These are phyloP conservation scores for Resseliella maxima DNA, from an alignment of 2,888 invertebrate genomes.

Conservation along the genomic window DNA sequence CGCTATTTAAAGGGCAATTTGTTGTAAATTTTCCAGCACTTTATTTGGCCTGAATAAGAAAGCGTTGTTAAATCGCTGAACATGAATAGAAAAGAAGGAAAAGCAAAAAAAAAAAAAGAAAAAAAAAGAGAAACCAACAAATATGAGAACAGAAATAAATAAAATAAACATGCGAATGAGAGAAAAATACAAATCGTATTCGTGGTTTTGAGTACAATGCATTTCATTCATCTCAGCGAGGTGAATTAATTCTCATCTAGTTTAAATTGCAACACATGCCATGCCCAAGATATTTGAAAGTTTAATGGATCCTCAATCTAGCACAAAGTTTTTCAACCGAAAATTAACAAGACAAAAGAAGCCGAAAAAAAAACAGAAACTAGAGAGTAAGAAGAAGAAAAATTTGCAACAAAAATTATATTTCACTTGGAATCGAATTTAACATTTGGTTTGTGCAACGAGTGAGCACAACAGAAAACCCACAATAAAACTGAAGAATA, in stretches of 20 bases:
- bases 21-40: slow-evolving; percentile 43
- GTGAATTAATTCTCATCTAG: slow-evolving; percentile 41
- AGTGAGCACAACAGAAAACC: not conserved
- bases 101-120: not conserved
- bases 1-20: slow-evolving; percentile 53
- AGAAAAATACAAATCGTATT: too few relatives aligned
- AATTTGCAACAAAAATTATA: not conserved
- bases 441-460: not conserved
- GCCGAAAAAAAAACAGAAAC: too few relatives aligned
- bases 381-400: too few relatives aligned
- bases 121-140: not conserved
- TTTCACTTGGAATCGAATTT: not conserved
- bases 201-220: not conserved
- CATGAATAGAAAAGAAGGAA: not conserved
- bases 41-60: slow-evolving; percentile 45
- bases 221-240: not conserved
- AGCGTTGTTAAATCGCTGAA: not conserved
- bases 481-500: too few relatives aligned
- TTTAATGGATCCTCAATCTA: slow-evolving; percentile 6
- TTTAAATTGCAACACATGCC: slow-evolving; percentile 33
- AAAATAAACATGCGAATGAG: not conserved
- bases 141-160: not conserved
- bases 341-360: too few relatives aligned
- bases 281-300: not conserved
- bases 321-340: not conserved